phyloP scores from a whole-genome alignment of 30 jellyfish, hydroid and myxozoan species.

The Hydra vulgaris region DNA sequence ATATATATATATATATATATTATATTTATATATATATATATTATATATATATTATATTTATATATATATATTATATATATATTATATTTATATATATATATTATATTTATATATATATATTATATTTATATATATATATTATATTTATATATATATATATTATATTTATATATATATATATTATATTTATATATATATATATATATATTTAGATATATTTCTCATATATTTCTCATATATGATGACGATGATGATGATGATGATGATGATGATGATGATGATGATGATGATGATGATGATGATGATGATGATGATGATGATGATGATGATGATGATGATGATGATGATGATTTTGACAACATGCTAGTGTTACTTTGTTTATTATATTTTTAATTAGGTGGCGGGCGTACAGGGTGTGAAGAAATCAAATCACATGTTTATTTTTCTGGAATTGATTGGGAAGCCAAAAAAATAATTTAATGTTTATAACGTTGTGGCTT shows the following conservation, averaged over 20 bases:
- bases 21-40: too few species aligned
- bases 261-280: background rate
- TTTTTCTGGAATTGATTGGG: slow-evolving; percentile 61
- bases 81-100: too few species aligned
- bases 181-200: background rate
- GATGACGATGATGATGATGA: background rate
- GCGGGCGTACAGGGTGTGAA: slow-evolving; percentile 80
- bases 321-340: too few species aligned
- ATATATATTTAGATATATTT: too few species aligned
- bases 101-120: background rate
- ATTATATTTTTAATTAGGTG: slow-evolving; percentile 29
- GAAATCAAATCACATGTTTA: slow-evolving; percentile 77
- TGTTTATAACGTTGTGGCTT: too few species aligned
- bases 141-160: too few species aligned
- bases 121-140: background rate
- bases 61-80: too few species aligned
- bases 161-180: background rate
- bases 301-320: too few species aligned
- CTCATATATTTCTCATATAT: too few species aligned
- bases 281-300: background rate
- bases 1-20: too few species aligned
- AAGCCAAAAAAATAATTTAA: too few species aligned
- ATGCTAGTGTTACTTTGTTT: background rate
- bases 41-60: too few species aligned
- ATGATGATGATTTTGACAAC: background rate